A percentile compares a stretch with the other conserved stretches of the same genome.
phyloP scores from a whole-genome alignment of 2,113 vertebrate species.

The Piprites chloris region DNA sequence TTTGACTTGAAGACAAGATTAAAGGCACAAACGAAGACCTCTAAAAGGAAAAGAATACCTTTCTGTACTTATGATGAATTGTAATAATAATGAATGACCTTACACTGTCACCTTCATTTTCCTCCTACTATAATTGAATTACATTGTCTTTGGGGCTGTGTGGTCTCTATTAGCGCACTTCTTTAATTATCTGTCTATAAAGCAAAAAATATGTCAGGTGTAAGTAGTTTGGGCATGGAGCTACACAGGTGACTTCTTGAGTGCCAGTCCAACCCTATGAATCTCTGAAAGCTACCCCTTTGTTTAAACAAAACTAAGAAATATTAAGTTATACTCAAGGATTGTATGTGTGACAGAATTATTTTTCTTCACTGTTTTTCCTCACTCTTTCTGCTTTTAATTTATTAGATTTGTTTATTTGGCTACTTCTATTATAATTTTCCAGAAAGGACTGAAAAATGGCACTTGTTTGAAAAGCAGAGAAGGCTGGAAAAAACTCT shows the following conservation, averaged over 20 bases:
- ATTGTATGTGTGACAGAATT: rapidly evolving
- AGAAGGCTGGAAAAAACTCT: neutral
- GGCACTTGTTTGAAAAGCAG: neutral
- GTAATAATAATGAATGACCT: neutral
- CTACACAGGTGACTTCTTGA: neutral
- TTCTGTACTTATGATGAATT: neutral
- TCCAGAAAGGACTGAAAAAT: neutral
- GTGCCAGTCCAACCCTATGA: neutral
- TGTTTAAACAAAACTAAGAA: neutral
- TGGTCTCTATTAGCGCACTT: neutral
- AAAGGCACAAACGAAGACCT: neutral
- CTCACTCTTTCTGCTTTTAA: neutral
- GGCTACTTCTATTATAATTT: neutral
- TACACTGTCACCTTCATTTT: neutral
- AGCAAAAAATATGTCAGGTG: neutral
- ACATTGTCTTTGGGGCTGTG: neutral
- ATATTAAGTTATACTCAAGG: neutral
- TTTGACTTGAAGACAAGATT: neutral
- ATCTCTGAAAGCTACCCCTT: neutral
- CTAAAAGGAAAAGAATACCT: neutral
- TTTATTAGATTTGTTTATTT: neutral
- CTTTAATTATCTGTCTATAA: neutral
- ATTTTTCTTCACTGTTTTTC: neutral
- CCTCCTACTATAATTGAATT: neutral
- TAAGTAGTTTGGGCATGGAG: neutral